Evolutionary conservation across 1,140 invertebrate genomes (phyloP), one percentile per base, ranked within the genome.

Genomic region (Dufourea novaeangliae): DNA sequence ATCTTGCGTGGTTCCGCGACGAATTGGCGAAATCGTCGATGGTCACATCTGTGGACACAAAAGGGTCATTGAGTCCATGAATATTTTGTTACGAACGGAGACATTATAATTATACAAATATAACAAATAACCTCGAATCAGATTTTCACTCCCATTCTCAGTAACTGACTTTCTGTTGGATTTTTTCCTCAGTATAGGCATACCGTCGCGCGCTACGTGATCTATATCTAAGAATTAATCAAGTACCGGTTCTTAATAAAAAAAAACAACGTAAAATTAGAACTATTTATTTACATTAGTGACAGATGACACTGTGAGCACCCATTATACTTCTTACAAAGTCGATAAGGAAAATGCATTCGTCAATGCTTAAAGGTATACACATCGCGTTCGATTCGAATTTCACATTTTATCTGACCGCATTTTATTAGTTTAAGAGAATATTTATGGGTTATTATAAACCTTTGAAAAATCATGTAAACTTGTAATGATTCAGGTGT

Each of bases 1-100:
- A 44, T 29, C 77, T 83, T 5, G 44, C 29, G 12, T 59, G 61
- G 5, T 37, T 80, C n/a, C 63, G 61, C 56, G 79, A 80, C 12
- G 81, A 56, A 66, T 84, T 84, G n/a, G 83, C 83, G 46, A 80
- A 84, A n/a, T 84, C 83, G 3, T 83, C 63, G 50, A 84, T 80
- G 3, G 83, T 84, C 17, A 84, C 50, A 46, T 84, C 81, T 80
- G 20, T 25, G 20, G 46, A 37, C 62, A 64, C 7, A 39, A 61
- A 41, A 72, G 7, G 17, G 44, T 37, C 5, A 32, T 56, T 74
- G 39, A 52, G 46, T 59, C 25, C 4, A 22, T 11, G 25, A 32
- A 46, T 27, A 22, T n/a, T 54, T 1, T 11, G 8, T 61, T 25
- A 20, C 39, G 17, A 44, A 20, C 2, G 1, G 12, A 25, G 7